phyloP scores from a whole-genome alignment of 1,140 invertebrate genomes.

The Oreohelix idahoensis region DNA sequence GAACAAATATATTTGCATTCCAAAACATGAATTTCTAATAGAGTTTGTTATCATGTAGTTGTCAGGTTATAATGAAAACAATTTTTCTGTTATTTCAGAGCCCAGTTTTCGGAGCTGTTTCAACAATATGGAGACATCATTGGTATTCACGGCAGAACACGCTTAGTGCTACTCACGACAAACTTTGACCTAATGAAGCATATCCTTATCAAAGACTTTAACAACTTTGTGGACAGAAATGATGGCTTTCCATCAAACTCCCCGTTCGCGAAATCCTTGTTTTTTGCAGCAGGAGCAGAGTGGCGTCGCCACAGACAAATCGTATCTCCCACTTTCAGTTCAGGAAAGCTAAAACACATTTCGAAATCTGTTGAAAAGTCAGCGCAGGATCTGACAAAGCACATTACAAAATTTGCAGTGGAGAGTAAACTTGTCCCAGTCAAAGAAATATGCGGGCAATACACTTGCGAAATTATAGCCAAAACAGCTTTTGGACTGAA shows the following conservation, averaged over 20 bases:
- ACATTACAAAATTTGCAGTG: slow-evolving; percentile 9
- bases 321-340: slow-evolving; percentile 13
- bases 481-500: slow-evolving; percentile 22
- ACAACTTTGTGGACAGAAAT: slow-evolving; percentile 19
- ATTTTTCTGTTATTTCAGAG: too few relatives aligned
- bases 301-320: slow-evolving; percentile 15
- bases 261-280: background rate
- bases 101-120: background rate
- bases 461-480: slow-evolving; percentile 9
- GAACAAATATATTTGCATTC: too few relatives aligned
- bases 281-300: background rate
- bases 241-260: background rate
- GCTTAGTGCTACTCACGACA: background rate
- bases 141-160: background rate
- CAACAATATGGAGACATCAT: background rate
- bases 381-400: background rate
- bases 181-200: slow-evolving; percentile 16
- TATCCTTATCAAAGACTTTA: slow-evolving; percentile 32
- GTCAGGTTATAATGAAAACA: too few relatives aligned
- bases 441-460: background rate
- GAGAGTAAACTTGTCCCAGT: background rate
- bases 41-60: too few relatives aligned
- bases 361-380: background rate
- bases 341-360: slow-evolving; percentile 13
- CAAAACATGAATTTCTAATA: too few relatives aligned